Base-by-base conservation (phyloP, 2,888 invertebrate genomes). In the Cepaea hortensis region DNA sequence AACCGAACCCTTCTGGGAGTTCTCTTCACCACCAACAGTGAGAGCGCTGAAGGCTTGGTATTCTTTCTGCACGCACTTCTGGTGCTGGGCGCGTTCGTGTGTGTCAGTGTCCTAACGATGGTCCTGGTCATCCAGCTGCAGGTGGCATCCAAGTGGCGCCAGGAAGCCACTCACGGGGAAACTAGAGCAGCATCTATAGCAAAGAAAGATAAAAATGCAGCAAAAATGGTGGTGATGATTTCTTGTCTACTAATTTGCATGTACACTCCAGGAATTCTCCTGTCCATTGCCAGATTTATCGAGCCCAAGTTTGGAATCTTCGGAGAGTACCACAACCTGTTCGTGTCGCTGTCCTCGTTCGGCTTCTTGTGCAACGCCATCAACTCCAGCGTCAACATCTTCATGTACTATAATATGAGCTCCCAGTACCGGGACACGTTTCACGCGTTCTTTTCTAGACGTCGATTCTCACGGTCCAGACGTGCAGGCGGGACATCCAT, bases 341-440 rank as follows among this genome's bases (percentile, higher is more conserved):
- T 81, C 68, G 48, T 68, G 68, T 11, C 81, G 7, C 3, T 65
- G 11, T 81, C 65, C 65, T 68, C 65, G 20, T 81, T 81, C 15
- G 62, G 65, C 6, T 81, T 81, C 18, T 23, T 81, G 20, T 81
- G 18, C 23, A 65, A 81, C 46, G 46, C 81, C 68, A 81, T 68
- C 68, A 81, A 62, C 81, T 81, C 81, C 68, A 81, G 81, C 68
- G n/a, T 65, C 81, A 65, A 65, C 81, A 81, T 81, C 15, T 81
- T 81, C 48, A 48, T 81, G 46, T 81, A 81, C 68, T 68, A 68
- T 65, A 35, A 13, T 6, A 81, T 81, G 81, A 81, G 81, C 68
- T 81, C 81, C 18, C 35, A 68, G 18, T 81, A 50, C 55, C 23
- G 68, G 15, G 55, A 81, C 1, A 65, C 20, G 9, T 35, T 81